Evolutionary conservation across 2,113 vertebrate species (phyloP).

Genomic region (Grantiella picta): DNA sequence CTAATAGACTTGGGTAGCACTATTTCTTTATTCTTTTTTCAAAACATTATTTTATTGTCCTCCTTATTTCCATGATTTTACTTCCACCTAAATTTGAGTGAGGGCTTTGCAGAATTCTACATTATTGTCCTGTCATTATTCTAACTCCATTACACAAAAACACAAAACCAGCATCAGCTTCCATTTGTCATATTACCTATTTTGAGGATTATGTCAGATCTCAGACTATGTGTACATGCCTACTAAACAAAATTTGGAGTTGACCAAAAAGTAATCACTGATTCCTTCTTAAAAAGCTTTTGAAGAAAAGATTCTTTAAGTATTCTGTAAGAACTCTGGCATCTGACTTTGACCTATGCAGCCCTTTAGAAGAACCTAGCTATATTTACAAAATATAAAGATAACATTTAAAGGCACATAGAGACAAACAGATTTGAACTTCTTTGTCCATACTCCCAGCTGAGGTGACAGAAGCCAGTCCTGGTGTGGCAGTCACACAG

Average conservation of each 20-base stretch:
- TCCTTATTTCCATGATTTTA: constrained; percentile 69
- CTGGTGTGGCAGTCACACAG: neutral
- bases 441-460: neutral
- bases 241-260: constrained; percentile 44
- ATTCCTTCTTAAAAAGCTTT: neutral
- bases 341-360: neutral
- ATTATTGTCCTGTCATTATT: constrained; percentile 63
- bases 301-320: neutral
- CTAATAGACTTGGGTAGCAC: constrained; percentile 67
- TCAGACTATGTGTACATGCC: constrained; percentile 11
- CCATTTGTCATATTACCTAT: constrained; percentile 60
- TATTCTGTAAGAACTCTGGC: neutral
- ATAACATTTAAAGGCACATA: neutral
- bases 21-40: constrained; percentile 72
- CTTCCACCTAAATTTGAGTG: constrained; percentile 65
- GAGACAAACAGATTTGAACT: neutral
- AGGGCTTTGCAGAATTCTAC: constrained; percentile 58
- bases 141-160: constrained; percentile 60
- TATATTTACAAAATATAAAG: neutral
- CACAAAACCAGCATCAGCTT: constrained; percentile 58
- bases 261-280: neutral
- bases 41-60: constrained; percentile 69
- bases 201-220: constrained; percentile 42
- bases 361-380: neutral
- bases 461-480: neutral